Evolutionary conservation across 1,140 invertebrate species (phyloP).

Genomic region (Chrysopa pallens): DNA sequence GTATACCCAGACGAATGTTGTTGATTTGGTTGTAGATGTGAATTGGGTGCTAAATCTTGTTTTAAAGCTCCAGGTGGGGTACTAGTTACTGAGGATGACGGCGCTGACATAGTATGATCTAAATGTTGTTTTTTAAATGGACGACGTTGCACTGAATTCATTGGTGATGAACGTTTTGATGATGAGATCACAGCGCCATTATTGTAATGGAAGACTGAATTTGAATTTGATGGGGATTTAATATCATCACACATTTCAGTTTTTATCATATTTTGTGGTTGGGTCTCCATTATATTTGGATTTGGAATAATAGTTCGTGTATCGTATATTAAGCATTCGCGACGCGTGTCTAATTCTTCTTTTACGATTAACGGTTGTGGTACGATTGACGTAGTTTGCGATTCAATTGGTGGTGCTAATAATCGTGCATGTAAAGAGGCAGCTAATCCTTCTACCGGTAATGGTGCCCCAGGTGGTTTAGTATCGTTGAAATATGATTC

Average conservation of each 20-base stretch:
- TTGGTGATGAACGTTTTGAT: too few species aligned
- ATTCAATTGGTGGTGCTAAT: constrained; percentile 21
- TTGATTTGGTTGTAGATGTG: too few species aligned
- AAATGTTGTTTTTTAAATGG: too few species aligned
- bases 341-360: constrained; percentile 15
- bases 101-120: too few species aligned
- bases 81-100: too few species aligned
- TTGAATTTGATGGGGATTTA: background rate
- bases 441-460: constrained; percentile 47
- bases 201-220: too few species aligned
- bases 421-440: constrained; percentile 64
- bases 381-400: background rate
- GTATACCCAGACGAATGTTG: too few species aligned
- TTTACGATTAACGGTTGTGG: constrained; percentile 9
- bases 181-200: too few species aligned
- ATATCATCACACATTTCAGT: background rate
- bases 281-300: background rate
- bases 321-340: background rate
- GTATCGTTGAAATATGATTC: constrained; percentile 49
- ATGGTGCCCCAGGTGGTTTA: constrained; percentile 25
- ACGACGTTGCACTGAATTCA: too few species aligned
- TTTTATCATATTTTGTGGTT: background rate
- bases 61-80: too few species aligned
- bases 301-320: background rate
- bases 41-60: too few species aligned